Base-by-base conservation (phyloP, 2,797 vertebrate species). In the Hirundo rustica region DNA sequence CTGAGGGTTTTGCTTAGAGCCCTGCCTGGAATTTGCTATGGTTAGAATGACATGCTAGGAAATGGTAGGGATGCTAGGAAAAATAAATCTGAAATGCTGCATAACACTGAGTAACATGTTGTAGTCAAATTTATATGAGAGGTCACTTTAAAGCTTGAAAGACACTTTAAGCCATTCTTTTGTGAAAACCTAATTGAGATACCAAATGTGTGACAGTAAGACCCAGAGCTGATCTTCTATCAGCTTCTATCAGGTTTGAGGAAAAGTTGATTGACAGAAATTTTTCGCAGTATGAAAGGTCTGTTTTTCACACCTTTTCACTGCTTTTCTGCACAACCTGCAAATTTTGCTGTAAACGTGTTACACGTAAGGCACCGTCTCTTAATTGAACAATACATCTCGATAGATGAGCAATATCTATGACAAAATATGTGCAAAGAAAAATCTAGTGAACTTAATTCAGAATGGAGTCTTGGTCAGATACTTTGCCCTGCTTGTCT, bases 1-100 rank as follows among this genome's bases (percentile, higher is more conserved):
- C 70, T 84, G 53, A 81, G 67, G 30, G 20, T 84, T 95, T 90
- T 92, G n/a, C 58, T 92, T 88, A 85, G 74, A 72, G 27, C 29
- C 21, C 67, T 88, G 53, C 36, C 75, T 89, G 74, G 45, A 80
- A 91, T 95, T 95, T 67, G 42, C 70, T 68, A 16, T 74, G 78
- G 79, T 68, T 72, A 61, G 61, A 91, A 75, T 78, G 58, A 90
- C 67, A 44, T 87, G 27, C 34, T 77, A 40, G 57, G 68, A 89
- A 81, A 90, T n/a, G n/a, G n/a, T n/a, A 76, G 30, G 55, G 48
- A 44, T 87, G 27, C 34, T 77, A 40, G 57, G 68, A 89, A 81
- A 90, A 90, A 72, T 51, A 88, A 86, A 65, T 72, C 80, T 88
- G 66, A 90, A 95, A 61, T 65, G 71, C 80, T 87, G 53, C 3